Conservation (phyloP, 2,888 invertebrate genomes). For the Rosalia funebris region DNA sequence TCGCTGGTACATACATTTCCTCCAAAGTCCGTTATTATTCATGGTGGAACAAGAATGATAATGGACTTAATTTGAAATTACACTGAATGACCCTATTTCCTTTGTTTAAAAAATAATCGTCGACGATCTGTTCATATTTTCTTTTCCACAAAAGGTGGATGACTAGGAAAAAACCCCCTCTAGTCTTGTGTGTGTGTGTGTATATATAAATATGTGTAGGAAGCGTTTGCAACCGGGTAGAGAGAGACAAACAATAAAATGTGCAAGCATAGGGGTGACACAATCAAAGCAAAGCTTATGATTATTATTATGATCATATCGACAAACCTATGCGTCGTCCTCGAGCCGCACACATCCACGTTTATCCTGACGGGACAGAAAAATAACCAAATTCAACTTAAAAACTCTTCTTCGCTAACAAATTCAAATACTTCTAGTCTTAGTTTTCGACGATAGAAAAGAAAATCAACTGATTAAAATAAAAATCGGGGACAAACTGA, state of each 20-base stretch:
- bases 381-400: slow-evolving; percentile 38
- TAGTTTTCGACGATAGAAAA: slow-evolving; percentile 19
- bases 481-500: slow-evolving; percentile 11
- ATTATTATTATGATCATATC: slow-evolving; percentile 46
- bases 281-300: slow-evolving; percentile 58
- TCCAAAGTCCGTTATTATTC: no score
- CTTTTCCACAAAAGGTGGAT: no score
- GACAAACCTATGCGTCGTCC: slow-evolving; percentile 77
- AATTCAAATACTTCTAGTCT: slow-evolving; percentile 7
- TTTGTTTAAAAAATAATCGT: no score
- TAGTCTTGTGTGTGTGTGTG: slow-evolving; percentile 12
- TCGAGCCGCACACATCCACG: slow-evolving; percentile 74
- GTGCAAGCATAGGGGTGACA: slow-evolving; percentile 55
- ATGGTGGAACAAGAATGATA: no score
- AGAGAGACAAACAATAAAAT: slow-evolving; percentile 36
- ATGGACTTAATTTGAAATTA: no score
- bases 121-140: no score
- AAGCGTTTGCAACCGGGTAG: slow-evolving; percentile 27
- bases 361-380: slow-evolving; percentile 67
- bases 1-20: no score
- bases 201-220: slow-evolving; percentile 3
- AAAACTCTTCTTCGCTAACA: slow-evolving; percentile 23
- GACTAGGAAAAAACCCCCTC: slow-evolving; percentile 12
- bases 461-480: slow-evolving; percentile 26
- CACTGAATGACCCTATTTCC: no score